phyloP scores from a whole-genome alignment of 1,140 invertebrate genomes.

The Meteorus sp. region DNA sequence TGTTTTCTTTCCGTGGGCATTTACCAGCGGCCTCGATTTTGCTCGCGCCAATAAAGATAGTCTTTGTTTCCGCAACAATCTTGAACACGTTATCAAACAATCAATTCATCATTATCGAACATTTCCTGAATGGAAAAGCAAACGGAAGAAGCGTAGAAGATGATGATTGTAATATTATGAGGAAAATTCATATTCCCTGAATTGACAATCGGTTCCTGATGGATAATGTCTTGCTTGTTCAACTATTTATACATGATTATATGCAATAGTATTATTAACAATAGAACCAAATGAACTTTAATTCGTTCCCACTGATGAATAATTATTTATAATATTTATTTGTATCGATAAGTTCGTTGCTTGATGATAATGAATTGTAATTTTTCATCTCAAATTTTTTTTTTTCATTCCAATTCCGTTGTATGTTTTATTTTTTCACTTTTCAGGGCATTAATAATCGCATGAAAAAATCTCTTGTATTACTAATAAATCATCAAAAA shows the following conservation, averaged over 20 bases:
- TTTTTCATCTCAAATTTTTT: too few species aligned
- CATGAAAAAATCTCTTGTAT: slow-evolving; percentile 40
- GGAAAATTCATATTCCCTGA: too few species aligned
- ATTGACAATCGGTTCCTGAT: too few species aligned
- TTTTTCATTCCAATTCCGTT: too few species aligned
- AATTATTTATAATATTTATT: not conserved
- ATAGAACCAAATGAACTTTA: too few species aligned
- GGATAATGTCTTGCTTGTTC: too few species aligned
- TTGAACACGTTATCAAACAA: slow-evolving; percentile 43
- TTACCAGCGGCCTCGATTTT: slow-evolving; percentile 45
- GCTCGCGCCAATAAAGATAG: slow-evolving; percentile 34
- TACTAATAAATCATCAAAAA: slow-evolving; percentile 38
- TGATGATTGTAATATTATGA: too few species aligned
- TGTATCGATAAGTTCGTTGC: not conserved
- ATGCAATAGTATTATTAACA: too few species aligned
- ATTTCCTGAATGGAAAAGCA: slow-evolving; percentile 48
- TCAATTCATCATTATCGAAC: slow-evolving; percentile 43
- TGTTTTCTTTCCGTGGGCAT: slow-evolving; percentile 50
- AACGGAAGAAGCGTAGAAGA: slow-evolving; percentile 44
- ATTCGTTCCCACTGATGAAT: too few species aligned
- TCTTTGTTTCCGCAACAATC: slow-evolving; percentile 31
- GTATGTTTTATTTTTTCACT: slow-evolving; percentile 3
- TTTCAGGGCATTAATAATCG: slow-evolving; percentile 38
- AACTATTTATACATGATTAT: too few species aligned
- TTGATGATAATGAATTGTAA: not conserved